phyloP scores from a whole-genome alignment of 2,797 vertebrate genomes.

The Oryzias dopingdopingensis region DNA sequence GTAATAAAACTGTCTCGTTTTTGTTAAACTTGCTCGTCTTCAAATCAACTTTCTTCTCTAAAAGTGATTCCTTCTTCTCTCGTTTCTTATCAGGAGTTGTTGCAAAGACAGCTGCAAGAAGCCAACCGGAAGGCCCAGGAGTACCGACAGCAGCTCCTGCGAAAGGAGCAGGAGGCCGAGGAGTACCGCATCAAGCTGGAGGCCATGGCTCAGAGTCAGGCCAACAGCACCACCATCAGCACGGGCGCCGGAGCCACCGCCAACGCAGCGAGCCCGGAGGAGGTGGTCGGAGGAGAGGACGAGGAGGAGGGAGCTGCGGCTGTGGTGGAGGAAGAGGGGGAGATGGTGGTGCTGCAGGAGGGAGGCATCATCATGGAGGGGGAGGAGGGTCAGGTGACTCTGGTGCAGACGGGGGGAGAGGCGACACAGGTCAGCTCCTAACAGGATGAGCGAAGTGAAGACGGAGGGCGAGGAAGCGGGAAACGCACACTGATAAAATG shows the following conservation, averaged over 20 bases:
- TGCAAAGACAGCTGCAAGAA: slow-evolving; percentile 82
- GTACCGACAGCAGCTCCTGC: slow-evolving; percentile 83
- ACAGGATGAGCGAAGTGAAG: slow-evolving; percentile 19
- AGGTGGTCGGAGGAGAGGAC: slow-evolving; percentile 67
- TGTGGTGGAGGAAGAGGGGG: slow-evolving; percentile 63
- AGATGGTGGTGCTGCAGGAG: slow-evolving; percentile 77
- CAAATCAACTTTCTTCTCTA: neutral
- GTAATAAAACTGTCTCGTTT: too few species aligned
- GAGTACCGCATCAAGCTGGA: slow-evolving; percentile 82
- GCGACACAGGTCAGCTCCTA: slow-evolving; percentile 70
- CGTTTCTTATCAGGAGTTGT: slow-evolving; percentile 53
- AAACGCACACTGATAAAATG: neutral
- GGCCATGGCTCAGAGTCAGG: slow-evolving; percentile 77
- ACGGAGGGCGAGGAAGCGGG: neutral
- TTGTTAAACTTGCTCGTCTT: neutral
- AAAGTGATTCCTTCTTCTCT: neutral
- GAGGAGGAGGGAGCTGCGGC: slow-evolving; percentile 51
- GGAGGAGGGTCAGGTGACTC: slow-evolving; percentile 75
- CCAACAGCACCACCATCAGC: slow-evolving; percentile 33
- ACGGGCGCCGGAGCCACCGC: neutral
- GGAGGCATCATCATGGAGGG: slow-evolving; percentile 77
- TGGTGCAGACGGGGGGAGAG: slow-evolving; percentile 70
- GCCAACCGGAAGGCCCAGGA: slow-evolving; percentile 83
- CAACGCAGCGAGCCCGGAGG: slow-evolving; percentile 54
- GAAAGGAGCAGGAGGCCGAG: slow-evolving; percentile 89